Evolutionary conservation across 2,797 vertebrate species (phyloP).

Genomic region (Characodon lateralis): DNA sequence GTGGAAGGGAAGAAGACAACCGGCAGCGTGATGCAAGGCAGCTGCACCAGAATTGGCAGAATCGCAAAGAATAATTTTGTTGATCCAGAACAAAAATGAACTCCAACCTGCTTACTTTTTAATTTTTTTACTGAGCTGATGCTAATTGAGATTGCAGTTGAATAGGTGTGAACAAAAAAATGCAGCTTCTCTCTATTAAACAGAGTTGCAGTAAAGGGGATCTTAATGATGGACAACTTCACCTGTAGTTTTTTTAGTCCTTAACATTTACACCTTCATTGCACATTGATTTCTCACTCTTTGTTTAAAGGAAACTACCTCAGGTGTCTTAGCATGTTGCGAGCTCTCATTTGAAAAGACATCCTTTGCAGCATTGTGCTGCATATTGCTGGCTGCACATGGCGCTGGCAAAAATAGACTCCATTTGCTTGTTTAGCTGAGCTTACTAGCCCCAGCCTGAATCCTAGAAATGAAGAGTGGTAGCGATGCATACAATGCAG

Average conservation of each 20-base stretch:
- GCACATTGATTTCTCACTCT: slow-evolving; percentile 34
- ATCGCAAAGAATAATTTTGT: slow-evolving; percentile 12
- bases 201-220: not conserved
- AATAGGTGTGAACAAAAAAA: not conserved
- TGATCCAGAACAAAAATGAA: not conserved
- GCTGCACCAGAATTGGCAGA: slow-evolving; percentile 1
- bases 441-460: slow-evolving; percentile 53
- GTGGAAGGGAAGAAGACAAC: slow-evolving; percentile 32
- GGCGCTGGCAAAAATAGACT: slow-evolving; percentile 64
- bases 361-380: slow-evolving; percentile 53
- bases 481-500: slow-evolving; percentile 29
- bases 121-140: not conserved
- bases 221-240: not conserved
- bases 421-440: slow-evolving; percentile 64
- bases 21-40: slow-evolving; percentile 21
- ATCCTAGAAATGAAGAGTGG: slow-evolving; percentile 44
- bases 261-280: slow-evolving; percentile 35
- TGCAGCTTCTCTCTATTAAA: not conserved
- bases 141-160: slow-evolving; percentile 7
- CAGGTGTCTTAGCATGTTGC: slow-evolving; percentile 31
- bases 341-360: slow-evolving; percentile 39
- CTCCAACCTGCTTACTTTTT: not conserved
- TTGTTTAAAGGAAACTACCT: slow-evolving; percentile 13
- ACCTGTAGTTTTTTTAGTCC: slow-evolving; percentile 11
- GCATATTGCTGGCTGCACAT: slow-evolving; percentile 56